Evolutionary conservation across 2,113 vertebrate genomes (phyloP).

Genomic region (Catharus fuscescens): DNA sequence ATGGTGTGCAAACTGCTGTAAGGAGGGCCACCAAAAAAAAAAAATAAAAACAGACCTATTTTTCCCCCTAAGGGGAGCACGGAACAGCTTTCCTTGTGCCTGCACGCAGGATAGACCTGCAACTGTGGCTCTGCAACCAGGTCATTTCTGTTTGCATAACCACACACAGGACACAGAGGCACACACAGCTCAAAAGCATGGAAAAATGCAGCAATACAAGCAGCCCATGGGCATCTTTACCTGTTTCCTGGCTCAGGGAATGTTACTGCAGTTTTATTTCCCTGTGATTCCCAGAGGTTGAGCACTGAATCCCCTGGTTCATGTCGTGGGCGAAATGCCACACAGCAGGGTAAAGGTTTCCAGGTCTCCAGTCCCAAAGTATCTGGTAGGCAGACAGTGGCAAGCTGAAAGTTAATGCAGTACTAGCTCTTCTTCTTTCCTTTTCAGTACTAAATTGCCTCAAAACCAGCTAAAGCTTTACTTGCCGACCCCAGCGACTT

Average conservation of each 20-base stretch:
- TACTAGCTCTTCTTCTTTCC: not conserved
- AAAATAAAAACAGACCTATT: too few relatives aligned
- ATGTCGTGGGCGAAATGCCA: not conserved
- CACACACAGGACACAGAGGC: fast-evolving
- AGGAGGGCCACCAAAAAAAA: not conserved
- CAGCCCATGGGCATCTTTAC: fast-evolving
- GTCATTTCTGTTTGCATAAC: not conserved
- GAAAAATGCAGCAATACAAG: not conserved
- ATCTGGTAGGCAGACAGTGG: not conserved
- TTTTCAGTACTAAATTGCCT: not conserved
- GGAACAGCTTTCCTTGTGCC: not conserved
- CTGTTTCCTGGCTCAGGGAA: not conserved
- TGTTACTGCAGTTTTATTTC: not conserved
- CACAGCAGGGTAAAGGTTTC: not conserved
- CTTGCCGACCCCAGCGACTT: not conserved
- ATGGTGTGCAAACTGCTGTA: not conserved
- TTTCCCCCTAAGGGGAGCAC: not conserved
- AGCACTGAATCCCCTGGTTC: not conserved
- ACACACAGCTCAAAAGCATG: not conserved
- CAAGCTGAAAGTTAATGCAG: not conserved
- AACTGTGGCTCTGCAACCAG: not conserved
- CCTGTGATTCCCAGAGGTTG: not conserved
- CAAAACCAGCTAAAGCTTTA: not conserved
- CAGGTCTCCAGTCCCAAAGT: not conserved
- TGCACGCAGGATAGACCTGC: not conserved